Evolutionary conservation across 2,113 vertebrate genomes (phyloP), one percentile per base, ranked within the genome.

Genomic region (Tenebrosternarchus preto): DNA sequence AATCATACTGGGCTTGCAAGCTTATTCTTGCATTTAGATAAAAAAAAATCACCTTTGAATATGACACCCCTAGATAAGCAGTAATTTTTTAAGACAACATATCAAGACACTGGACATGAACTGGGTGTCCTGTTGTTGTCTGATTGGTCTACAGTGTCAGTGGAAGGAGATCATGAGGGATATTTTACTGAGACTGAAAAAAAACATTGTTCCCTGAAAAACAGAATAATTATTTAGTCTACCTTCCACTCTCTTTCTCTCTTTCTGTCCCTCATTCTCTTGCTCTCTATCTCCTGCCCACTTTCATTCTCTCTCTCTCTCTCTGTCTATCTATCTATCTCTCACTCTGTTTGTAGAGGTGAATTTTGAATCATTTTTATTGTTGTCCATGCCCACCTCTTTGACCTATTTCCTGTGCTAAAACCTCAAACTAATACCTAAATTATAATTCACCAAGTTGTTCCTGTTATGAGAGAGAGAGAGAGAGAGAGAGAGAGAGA

Each of bases 171-270:
- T 29, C 24, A 72, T 77, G 78, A 77, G 69, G 74, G 31, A 43
- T 70, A 70, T 84, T 84, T 80, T 74, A 68, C 24, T 56, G 76
- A 61, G 36, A n/a, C n/a, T 64, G 60, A 67, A 78, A 80, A 46
- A 61, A 80, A 53, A 66, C 55, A 75, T 68, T 80, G 50, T 60
- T 75, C 80, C 77, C 68, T 50, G 78, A 67, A 80, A 77, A 74
- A 83, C 67, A 56, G 68, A 76, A 71, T 73, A 71, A 83, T 76
- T 83, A 63, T 80, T 80, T 76, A 71, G 53, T 36, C 68, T 72
- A 43, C 29, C 50, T 63, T 53, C 20, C 36, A 56, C 72, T 22
- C 29, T 64, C n/a, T 17, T 29, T 20, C 39, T 63, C 53, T 71
- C 70, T 72, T 20, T 70, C 31, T 8, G 6, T 78, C 75, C 46